Percentiles rank a stretch among this genome's conserved stretches.
These are phyloP conservation scores for Melipona quadrifasciata DNA, from an alignment of 1,140 invertebrate genomes.

Conservation along the genomic window DNA sequence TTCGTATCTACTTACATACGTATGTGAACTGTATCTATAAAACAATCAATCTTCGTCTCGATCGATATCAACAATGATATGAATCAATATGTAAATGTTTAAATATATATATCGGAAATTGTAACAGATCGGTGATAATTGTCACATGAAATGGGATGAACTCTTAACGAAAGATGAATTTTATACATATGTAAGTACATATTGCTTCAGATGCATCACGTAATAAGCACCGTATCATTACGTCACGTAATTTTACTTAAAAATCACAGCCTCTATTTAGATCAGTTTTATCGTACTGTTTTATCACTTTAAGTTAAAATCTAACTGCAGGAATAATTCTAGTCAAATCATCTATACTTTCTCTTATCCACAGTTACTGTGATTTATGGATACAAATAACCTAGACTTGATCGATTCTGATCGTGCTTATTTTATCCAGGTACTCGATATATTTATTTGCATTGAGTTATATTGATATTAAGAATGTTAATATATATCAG, in stretches of 20 bases:
- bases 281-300: background rate
- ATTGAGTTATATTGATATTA: background rate
- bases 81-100: background rate
- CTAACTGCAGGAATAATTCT: background rate
- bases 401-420: background rate
- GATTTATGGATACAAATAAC: background rate
- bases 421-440: background rate
- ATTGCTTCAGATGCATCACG: background rate
- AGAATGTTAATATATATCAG: background rate
- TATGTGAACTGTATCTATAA: background rate
- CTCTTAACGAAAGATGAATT: background rate
- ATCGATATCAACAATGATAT: background rate
- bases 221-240: background rate
- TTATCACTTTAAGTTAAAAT: background rate
- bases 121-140: constrained; percentile 1
- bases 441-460: too few relatives aligned
- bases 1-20: background rate
- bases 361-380: background rate
- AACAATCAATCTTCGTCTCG: background rate
- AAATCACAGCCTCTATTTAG: background rate
- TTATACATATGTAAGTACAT: background rate
- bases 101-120: background rate
- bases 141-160: background rate
- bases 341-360: background rate
- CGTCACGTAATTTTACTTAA: background rate